Conservation (phyloP, 2,888 invertebrate genomes). For the Sesia apiformis region DNA sequence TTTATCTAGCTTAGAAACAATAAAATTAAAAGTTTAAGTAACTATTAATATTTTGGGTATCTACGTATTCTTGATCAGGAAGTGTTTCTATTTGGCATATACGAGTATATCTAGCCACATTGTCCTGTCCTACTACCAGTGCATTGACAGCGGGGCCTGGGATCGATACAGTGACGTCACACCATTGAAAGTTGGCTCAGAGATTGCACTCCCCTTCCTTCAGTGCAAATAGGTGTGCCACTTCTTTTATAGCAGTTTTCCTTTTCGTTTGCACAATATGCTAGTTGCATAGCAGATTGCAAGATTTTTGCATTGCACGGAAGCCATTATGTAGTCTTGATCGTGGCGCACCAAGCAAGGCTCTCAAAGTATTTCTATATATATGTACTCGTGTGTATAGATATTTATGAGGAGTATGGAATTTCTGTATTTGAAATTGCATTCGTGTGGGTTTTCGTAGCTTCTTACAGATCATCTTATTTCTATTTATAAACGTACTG, state of each 20-base stretch:
- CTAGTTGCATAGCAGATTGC: background rate
- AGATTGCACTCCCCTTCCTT: background rate
- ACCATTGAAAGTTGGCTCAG: slow-evolving; percentile 33
- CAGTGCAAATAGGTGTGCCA: background rate
- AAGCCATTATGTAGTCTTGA: no score
- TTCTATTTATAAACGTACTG: no score
- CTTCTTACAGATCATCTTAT: no score
- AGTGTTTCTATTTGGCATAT: background rate
- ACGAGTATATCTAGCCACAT: background rate
- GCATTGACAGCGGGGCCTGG: slow-evolving; percentile 30
- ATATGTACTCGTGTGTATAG: no score
- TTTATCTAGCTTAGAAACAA: background rate
- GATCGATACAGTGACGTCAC: slow-evolving; percentile 68
- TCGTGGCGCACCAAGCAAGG: no score
- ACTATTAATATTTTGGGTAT: no score
- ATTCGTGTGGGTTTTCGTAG: no score
- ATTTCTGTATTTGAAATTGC: no score
- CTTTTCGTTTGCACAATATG: background rate
- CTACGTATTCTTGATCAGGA: no score
- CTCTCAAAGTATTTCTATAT: no score
- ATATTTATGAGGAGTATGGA: no score
- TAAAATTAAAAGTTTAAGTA: background rate
- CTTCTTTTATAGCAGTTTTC: background rate
- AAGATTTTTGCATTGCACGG: no score
- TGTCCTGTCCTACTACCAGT: slow-evolving; percentile 18